A percentile compares a stretch with the other conserved stretches of the same genome.
phyloP scores from a whole-genome alignment of 1,140 invertebrate genomes.

The Aphelenchoides avenae region DNA sequence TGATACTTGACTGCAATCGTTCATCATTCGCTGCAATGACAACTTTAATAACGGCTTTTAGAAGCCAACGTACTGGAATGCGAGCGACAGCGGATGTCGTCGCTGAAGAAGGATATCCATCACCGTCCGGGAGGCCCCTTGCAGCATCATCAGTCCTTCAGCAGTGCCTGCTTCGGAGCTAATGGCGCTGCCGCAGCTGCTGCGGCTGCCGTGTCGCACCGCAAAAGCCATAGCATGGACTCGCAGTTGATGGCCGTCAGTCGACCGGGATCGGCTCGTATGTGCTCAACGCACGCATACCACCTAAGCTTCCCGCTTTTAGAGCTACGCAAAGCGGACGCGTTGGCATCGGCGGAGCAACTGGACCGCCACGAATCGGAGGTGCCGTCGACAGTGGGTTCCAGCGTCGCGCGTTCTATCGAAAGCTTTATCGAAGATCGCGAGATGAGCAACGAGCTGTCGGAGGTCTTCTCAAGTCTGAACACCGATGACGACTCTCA shows the following conservation, averaged over 20 bases:
- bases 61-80: no score
- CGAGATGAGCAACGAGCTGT: no score
- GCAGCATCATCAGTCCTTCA: background rate
- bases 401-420: no score
- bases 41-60: no score
- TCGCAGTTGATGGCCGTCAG: constrained; percentile 45
- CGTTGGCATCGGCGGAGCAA: constrained; percentile 36
- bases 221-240: constrained; percentile 53
- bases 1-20: no score
- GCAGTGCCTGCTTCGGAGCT: background rate
- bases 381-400: background rate
- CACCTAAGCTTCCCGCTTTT: background rate
- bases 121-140: no score
- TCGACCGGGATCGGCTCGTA: constrained; percentile 22
- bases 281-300: background rate
- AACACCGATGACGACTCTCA: no score
- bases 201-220: constrained; percentile 28
- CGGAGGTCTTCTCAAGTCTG: no score
- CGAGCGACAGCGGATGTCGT: no score
- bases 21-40: no score
- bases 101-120: no score
- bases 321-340: constrained; percentile 32
- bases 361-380: constrained; percentile 21
- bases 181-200: constrained; percentile 1
- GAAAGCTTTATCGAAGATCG: no score